Conservation (phyloP, 2,113 vertebrate genomes). For the Dascyllus trimaculatus region DNA sequence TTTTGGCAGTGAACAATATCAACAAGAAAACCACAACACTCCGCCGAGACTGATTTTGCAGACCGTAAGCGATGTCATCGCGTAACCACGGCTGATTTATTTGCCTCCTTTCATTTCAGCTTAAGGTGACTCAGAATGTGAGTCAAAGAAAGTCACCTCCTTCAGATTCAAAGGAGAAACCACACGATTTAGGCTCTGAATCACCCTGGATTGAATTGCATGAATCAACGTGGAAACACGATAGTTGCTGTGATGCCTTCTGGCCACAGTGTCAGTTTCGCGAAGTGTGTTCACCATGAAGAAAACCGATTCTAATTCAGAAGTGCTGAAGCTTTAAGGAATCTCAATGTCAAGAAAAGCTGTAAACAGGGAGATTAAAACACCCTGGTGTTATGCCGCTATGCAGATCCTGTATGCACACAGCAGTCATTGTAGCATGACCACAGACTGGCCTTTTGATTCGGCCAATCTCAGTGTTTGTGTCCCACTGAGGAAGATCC, state of each 20-base stretch:
- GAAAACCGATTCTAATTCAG: constrained; percentile 24
- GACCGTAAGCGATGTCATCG: constrained; percentile 44
- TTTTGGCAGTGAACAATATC: constrained; percentile 20
- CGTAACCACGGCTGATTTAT: constrained; percentile 32
- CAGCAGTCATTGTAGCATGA: constrained; percentile 38
- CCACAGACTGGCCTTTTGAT: constrained; percentile 4
- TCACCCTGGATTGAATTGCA: constrained; percentile 70
- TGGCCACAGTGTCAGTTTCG: constrained; percentile 63
- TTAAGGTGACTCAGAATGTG: constrained; percentile 68
- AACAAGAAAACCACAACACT: constrained; percentile 38
- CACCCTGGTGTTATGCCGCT: constrained; percentile 2
- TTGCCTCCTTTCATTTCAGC: constrained; percentile 33
- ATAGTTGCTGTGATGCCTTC: constrained; percentile 47
- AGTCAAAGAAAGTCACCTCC: constrained; percentile 50
- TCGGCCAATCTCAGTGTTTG: constrained; percentile 18
- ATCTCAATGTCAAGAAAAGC: constrained; percentile 10
- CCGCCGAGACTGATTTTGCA: constrained; percentile 14
- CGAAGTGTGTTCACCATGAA: constrained; percentile 30
- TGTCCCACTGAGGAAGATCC: constrained; percentile 25
- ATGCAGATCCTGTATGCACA: constrained; percentile 50
- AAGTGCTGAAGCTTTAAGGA: constrained; percentile 1
- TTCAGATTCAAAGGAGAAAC: constrained; percentile 45
- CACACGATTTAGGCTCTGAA: constrained; percentile 59
- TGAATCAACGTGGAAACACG: constrained; percentile 68
- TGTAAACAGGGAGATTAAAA: constrained; percentile 29